These are phyloP conservation scores for Copsychus sechellarum DNA, from an alignment of 2,113 vertebrate genomes.

Conservation along the genomic window DNA sequence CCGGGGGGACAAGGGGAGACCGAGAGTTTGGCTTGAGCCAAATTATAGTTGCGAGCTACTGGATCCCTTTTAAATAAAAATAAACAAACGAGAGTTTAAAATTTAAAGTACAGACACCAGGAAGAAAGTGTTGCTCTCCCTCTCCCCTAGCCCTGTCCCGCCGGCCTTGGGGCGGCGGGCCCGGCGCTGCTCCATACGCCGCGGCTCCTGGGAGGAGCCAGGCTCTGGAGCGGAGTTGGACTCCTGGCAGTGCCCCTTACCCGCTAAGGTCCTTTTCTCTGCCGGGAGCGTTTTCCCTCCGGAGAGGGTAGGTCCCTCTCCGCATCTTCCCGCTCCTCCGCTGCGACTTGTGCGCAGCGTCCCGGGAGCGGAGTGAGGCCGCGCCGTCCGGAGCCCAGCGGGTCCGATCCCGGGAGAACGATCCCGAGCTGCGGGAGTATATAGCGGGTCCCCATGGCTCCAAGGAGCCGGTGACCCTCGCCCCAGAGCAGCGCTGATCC, in stretches of 20 bases:
- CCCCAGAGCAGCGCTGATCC: neutral
- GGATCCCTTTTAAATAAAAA: neutral
- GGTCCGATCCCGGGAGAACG: neutral
- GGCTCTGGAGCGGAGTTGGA: neutral
- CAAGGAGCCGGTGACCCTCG: neutral
- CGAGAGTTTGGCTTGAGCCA: neutral
- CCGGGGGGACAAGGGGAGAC: neutral
- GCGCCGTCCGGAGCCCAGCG: neutral
- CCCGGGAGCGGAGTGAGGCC: neutral
- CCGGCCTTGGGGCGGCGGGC: no score
- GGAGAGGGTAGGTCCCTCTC: neutral
- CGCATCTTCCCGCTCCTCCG: neutral
- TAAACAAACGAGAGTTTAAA: neutral
- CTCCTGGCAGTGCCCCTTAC: neutral
- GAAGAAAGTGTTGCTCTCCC: fast-evolving
- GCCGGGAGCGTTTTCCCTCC: no score
- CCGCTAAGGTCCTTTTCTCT: neutral
- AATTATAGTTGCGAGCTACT: neutral
- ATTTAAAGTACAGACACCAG: neutral
- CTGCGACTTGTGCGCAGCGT: neutral
- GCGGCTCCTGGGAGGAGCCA: neutral
- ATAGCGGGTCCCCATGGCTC: neutral
- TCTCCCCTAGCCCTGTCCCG: neutral
- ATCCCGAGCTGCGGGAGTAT: neutral
- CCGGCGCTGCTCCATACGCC: neutral